Percentiles rank a stretch among this genome's conserved stretches.
Evolutionary conservation across 2,888 invertebrate species (phyloP).

Genomic region (Cantharis rustica): DNA sequence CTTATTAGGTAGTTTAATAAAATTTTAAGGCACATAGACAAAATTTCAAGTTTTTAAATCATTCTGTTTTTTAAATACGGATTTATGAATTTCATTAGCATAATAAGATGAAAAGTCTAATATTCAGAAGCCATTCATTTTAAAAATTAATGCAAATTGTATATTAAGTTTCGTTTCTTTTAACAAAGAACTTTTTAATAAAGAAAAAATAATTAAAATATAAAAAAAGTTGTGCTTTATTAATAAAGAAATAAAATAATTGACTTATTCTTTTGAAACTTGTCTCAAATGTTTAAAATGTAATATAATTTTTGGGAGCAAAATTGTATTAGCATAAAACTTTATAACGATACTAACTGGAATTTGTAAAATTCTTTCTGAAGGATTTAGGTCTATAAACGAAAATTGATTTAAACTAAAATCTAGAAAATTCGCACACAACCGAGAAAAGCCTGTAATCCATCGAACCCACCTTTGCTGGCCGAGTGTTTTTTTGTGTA

Average conservation of each 20-base stretch:
- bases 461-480: background rate
- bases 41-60: no score
- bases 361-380: background rate
- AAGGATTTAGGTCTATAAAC: background rate
- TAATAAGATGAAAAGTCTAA: background rate
- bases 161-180: background rate
- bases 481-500: slow-evolving; percentile 4
- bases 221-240: background rate
- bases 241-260: background rate
- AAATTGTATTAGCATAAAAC: background rate
- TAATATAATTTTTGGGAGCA: background rate
- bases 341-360: background rate
- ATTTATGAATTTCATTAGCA: background rate
- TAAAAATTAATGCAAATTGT: background rate
- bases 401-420: slow-evolving; percentile 3
- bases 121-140: background rate
- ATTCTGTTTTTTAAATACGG: background rate
- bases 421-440: slow-evolving; percentile 1
- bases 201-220: background rate
- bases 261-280: background rate
- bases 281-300: background rate
- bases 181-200: background rate
- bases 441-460: background rate
- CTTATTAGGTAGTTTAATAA: no score
- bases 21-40: no score